A percentile compares a stretch with the other conserved stretches of the same genome.
These are phyloP conservation scores for Nephrocerus scutellatus DNA, from an alignment of 2,888 invertebrate genomes.

Conservation along the genomic window DNA sequence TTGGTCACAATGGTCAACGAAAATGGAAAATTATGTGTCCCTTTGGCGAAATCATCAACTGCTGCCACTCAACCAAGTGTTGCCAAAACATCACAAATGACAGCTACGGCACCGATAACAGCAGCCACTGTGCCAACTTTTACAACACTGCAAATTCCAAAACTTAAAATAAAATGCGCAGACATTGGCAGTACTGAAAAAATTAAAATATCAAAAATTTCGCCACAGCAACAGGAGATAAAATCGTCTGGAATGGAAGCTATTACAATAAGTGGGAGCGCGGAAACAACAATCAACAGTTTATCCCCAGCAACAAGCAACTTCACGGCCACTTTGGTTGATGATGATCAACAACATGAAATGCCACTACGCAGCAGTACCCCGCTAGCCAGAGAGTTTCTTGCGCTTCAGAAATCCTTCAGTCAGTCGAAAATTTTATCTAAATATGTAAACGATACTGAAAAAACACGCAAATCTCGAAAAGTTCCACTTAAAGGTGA, in stretches of 20 bases:
- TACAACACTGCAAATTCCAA: background rate
- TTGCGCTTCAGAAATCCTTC: slow-evolving; percentile 58
- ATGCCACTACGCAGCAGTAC: slow-evolving; percentile 27
- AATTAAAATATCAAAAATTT: too few relatives aligned
- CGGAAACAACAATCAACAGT: too few relatives aligned
- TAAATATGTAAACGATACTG: slow-evolving; percentile 52
- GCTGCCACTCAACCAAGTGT: background rate
- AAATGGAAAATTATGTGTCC: slow-evolving; percentile 14
- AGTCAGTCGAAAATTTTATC: slow-evolving; percentile 62
- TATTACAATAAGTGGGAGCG: too few relatives aligned
- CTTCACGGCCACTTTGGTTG: slow-evolving; percentile 5
- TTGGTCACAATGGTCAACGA: slow-evolving; percentile 20
- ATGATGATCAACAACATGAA: slow-evolving; percentile 2
- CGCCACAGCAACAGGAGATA: too few relatives aligned
- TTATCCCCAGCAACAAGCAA: slow-evolving; percentile 4
- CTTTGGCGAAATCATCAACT: background rate
- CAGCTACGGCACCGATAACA: background rate
- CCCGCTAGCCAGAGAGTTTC: slow-evolving; percentile 53
- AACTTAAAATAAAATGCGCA: background rate
- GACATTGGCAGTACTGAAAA: background rate
- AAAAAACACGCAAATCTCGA: slow-evolving; percentile 17
- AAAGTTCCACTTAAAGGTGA: slow-evolving; percentile 19
- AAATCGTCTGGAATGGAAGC: too few relatives aligned
- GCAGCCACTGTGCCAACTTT: too few relatives aligned
- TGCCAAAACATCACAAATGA: background rate